Conservation (phyloP, 1,140 invertebrate genomes). For the Panagrolaimus sp. region DNA sequence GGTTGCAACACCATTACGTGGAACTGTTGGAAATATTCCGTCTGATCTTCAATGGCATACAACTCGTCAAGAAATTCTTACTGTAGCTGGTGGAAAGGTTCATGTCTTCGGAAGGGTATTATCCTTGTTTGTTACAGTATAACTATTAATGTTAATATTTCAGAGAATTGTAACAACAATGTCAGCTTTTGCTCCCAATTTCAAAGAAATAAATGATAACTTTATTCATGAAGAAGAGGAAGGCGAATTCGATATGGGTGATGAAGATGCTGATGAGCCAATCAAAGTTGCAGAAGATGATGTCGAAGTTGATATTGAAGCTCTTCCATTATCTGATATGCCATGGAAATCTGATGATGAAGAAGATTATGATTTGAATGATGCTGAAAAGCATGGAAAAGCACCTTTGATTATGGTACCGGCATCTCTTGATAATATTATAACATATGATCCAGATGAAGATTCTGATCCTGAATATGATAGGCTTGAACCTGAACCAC, state of each 20-base stretch:
- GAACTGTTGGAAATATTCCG: not conserved
- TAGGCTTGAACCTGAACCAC: no score
- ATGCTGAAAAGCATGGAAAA: not conserved
- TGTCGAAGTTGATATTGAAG: not conserved
- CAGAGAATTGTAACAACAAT: not conserved
- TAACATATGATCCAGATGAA: not conserved
- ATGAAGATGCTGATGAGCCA: constrained; percentile 4
- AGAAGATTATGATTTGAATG: constrained; percentile 1
- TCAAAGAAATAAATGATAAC: constrained; percentile 11
- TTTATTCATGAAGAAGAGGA: not conserved
- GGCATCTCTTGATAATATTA: not conserved
- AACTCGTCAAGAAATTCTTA: not conserved
- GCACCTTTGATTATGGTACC: not conserved
- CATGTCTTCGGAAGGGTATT: not conserved
- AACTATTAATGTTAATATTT: no score
- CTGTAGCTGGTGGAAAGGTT: not conserved
- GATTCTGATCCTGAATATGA: not conserved
- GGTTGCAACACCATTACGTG: not conserved
- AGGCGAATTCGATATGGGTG: constrained; percentile 2
- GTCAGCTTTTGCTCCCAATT: not conserved
- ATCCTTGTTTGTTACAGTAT: no score
- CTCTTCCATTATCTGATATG: not conserved
- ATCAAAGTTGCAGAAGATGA: not conserved
- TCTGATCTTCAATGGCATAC: constrained; percentile 12
- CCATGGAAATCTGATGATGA: constrained; percentile 2